Base-by-base conservation (phyloP, 2,797 vertebrate species). In the Rhinella marina region DNA sequence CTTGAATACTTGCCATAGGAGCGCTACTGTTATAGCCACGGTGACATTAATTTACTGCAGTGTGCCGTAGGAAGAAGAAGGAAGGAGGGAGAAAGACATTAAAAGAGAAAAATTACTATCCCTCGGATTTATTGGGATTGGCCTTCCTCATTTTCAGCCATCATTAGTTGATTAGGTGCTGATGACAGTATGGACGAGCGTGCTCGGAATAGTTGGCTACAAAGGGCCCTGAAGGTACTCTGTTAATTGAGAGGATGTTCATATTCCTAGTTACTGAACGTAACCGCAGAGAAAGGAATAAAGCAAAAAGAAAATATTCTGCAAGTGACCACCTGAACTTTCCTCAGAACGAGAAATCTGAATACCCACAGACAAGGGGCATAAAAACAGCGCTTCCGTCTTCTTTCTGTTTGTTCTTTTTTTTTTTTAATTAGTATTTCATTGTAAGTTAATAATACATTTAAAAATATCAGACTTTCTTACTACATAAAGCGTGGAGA, bases 131-230 rank as follows among this genome's bases (percentile, higher is more conserved):
- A 95, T 94, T 93, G 94, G 95, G 95, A 95, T 92, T 95, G 95
- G 95, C 95, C 95, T 92, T 94, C 93, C 94, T 95, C 94, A 93
- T 96, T 96, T 95, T 92, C 95, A 94, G 94, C 95, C 95, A 95
- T 96, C 95, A 96, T 96, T 95, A 96, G 95, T 96, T 96, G 96
- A 96, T 95, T 95, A 96, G 95, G 94, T 94, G 93, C 94, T 93
- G 94, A 95, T 93, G 95, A 95, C 92, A 91, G 92, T 90, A 94
- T 91, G 93, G 95, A 95, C 95, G 92, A 93, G 93, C 75, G 90
- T 88, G 93, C 93, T 91, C 88, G 91, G 91, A 92, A 92, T 66
- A 91, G 93, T 93, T 92, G 92, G 94, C 91, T 87, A 91, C 91
- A 92, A 92, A 93, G 93, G 92, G 91, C 92, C 95, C 94, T 93